Evolutionary conservation across 2,797 vertebrate species (phyloP).

Genomic region (Iguana delicatissima): DNA sequence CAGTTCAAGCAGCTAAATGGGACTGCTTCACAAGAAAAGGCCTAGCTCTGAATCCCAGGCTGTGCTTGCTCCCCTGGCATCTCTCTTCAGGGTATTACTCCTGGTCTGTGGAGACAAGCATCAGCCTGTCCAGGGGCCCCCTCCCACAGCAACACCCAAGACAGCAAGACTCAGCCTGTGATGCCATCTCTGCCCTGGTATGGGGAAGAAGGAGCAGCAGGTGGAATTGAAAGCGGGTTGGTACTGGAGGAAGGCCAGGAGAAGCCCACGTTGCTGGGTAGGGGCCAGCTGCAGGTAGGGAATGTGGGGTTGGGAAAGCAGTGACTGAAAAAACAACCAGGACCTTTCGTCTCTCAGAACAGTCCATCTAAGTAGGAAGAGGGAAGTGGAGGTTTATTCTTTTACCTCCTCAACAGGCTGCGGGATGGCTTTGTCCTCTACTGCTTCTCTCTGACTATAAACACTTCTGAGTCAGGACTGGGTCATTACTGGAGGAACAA

Average conservation of each 20-base stretch:
- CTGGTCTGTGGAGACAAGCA: background rate
- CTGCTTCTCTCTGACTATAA: background rate
- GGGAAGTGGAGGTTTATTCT: background rate
- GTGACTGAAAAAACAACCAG: background rate
- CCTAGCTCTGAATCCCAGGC: background rate
- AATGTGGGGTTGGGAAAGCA: no score
- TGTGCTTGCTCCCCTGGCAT: background rate
- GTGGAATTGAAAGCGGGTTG: background rate
- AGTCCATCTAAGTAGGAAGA: background rate
- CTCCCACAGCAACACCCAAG: constrained; percentile 5
- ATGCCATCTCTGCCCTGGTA: no score
- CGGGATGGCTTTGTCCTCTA: background rate
- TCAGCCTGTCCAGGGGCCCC: background rate
- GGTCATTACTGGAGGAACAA: background rate
- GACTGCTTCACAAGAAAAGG: background rate
- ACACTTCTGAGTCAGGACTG: background rate
- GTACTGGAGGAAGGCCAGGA: background rate
- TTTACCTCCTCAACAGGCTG: background rate
- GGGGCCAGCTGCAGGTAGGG: background rate
- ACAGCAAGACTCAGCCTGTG: constrained; percentile 10
- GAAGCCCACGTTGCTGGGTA: background rate
- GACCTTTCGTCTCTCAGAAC: background rate
- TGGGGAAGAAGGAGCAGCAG: background rate
- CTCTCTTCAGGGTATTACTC: background rate
- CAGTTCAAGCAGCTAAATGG: background rate